Percentiles rank a stretch among this genome's conserved stretches.
phyloP scores from a whole-genome alignment of 2,113 vertebrate genomes.

The Sialia sialis region DNA sequence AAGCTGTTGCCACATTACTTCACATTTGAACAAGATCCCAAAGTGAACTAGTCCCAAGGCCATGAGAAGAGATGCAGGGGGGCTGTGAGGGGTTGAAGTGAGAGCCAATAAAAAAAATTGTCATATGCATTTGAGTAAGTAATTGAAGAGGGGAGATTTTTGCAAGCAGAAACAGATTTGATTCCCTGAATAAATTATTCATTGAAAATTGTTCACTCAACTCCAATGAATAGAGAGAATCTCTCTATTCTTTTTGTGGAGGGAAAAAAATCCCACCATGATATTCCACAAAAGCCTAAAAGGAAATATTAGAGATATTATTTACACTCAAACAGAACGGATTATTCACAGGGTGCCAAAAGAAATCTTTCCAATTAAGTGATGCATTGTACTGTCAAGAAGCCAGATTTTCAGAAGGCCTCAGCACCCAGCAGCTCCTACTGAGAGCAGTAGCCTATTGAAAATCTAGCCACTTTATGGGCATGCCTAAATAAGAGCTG shows the following conservation, averaged over 20 bases:
- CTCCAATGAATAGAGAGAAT: neutral
- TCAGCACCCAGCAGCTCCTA: neutral
- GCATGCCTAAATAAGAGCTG: neutral
- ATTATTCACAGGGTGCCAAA: constrained; percentile 25
- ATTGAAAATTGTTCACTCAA: constrained; percentile 1
- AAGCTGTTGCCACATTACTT: neutral
- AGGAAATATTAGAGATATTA: constrained; percentile 40
- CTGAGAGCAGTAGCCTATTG: neutral
- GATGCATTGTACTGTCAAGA: neutral
- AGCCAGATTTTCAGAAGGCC: neutral
- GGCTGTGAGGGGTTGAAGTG: neutral
- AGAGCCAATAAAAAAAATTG: neutral
- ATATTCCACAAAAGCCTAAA: neutral
- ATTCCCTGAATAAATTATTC: constrained; percentile 8
- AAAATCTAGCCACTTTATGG: neutral
- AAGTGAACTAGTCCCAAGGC: neutral
- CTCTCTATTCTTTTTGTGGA: neutral
- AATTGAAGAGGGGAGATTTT: neutral
- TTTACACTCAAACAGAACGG: neutral
- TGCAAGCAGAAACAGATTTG: neutral
- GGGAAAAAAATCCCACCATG: neutral
- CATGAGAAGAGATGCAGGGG: fast-evolving
- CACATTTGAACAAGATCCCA: neutral
- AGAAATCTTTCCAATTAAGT: constrained; percentile 2
- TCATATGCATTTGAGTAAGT: neutral